A percentile compares a stretch with the other conserved stretches of the same genome.
phyloP scores from a whole-genome alignment of 2,888 invertebrate species.

The Caradrina clavipalpis region DNA sequence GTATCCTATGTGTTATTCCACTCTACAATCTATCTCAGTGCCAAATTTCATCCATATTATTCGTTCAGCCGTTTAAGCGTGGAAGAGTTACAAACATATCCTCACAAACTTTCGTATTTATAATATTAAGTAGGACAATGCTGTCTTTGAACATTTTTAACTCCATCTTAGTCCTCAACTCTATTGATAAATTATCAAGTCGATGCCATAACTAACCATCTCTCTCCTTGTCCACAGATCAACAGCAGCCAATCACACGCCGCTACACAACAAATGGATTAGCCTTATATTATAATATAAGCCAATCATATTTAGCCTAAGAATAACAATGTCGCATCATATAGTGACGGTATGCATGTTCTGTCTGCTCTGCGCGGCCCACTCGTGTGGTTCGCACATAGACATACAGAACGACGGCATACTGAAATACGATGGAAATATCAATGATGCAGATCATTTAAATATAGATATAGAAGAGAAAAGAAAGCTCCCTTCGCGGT shows the following conservation, averaged over 20 bases:
- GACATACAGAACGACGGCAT: conserved; percentile 78
- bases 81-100: too few species aligned
- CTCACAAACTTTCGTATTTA: too few species aligned
- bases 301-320: conserved; percentile 67
- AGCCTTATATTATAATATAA: conserved; percentile 64
- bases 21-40: too few species aligned
- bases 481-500: conserved; percentile 67
- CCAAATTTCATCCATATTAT: too few species aligned
- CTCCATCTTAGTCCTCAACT: neutral
- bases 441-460: conserved; percentile 68
- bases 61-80: too few species aligned
- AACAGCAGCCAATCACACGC: conserved; percentile 45
- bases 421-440: conserved; percentile 69
- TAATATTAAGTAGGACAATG: too few species aligned
- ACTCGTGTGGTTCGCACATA: conserved; percentile 94
- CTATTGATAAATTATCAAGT: too few species aligned
- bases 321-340: conserved; percentile 84
- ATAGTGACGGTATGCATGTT: conserved; percentile 96
- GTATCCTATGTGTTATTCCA: too few species aligned
- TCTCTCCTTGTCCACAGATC: conserved; percentile 73
- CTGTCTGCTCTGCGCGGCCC: conserved; percentile 95
- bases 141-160: too few species aligned
- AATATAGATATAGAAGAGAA: conserved; percentile 73
- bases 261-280: conserved; percentile 63
- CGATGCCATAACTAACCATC: neutral